phyloP scores from a whole-genome alignment of 2,797 vertebrate species.

The Parauchenoglanis punctatus region DNA sequence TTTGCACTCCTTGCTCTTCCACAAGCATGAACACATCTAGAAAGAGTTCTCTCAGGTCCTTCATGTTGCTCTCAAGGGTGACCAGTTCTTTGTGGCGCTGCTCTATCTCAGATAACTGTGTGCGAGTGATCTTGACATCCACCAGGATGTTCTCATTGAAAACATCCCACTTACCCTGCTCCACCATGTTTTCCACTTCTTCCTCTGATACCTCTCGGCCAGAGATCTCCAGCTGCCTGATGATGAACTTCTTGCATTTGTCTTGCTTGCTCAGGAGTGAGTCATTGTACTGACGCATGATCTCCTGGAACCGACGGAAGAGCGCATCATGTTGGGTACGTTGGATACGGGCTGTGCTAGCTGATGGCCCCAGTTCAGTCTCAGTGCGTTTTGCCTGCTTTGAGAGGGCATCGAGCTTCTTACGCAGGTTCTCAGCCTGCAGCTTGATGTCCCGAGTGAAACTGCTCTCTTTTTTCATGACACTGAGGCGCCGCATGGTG shows the following conservation, averaged over 20 bases:
- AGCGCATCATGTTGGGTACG: conserved; percentile 81
- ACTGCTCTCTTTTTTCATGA: conserved; percentile 91
- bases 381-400: conserved; percentile 80
- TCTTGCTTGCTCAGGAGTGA: conserved; percentile 86
- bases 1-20: conserved; percentile 86
- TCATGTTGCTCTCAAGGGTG: conserved; percentile 89
- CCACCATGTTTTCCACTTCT: conserved; percentile 88
- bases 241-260: conserved; percentile 89
- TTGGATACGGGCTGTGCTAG: conserved; percentile 82
- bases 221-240: conserved; percentile 89
- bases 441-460: conserved; percentile 85
- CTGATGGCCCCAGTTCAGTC: conserved; percentile 72
- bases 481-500: conserved; percentile 90
- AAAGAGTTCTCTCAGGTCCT: conserved; percentile 89
- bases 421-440: conserved; percentile 84
- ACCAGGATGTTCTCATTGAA: conserved; percentile 93
- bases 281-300: conserved; percentile 86
- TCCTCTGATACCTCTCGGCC: conserved; percentile 86
- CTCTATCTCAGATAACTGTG: conserved; percentile 91
- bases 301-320: conserved; percentile 79
- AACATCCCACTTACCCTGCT: conserved; percentile 91
- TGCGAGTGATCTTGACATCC: conserved; percentile 87
- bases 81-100: conserved; percentile 90
- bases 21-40: conserved; percentile 87
- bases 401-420: conserved; percentile 78